These are phyloP conservation scores for Bellardia pandia DNA, from an alignment of 2,888 invertebrate species.

Conservation along the genomic window DNA sequence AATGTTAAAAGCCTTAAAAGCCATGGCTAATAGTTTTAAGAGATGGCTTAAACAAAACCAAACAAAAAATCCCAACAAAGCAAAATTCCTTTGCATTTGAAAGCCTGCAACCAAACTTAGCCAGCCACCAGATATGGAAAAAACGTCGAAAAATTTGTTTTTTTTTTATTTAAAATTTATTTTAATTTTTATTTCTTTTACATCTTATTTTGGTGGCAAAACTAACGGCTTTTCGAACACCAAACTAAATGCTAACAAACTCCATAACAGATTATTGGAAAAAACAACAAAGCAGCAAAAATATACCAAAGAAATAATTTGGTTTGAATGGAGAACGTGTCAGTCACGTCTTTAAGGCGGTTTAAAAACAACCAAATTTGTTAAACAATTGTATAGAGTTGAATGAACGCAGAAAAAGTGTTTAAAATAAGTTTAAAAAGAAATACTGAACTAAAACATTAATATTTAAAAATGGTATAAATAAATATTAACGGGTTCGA, in stretches of 20 bases:
- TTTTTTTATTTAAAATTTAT: conserved; percentile 17
- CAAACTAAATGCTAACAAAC: conserved; percentile 20
- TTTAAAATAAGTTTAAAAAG: neutral
- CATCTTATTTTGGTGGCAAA: conserved; percentile 39
- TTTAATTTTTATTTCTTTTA: conserved; percentile 29
- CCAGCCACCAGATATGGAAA: neutral
- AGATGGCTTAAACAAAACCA: no score
- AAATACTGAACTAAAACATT: neutral
- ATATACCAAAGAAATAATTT: neutral
- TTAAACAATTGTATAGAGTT: conserved; percentile 24
- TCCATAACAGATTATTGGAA: neutral
- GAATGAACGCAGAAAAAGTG: conserved; percentile 24
- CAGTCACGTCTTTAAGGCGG: neutral
- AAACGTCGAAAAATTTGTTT: conserved; percentile 14
- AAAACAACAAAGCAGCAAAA: conserved; percentile 16
- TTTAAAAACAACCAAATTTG: neutral
- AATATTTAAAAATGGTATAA: neutral
- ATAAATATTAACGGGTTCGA: neutral
- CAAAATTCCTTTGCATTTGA: conserved; percentile 23
- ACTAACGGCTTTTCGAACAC: neutral
- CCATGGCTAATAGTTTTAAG: neutral
- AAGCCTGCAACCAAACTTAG: neutral
- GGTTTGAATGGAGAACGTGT: conserved; percentile 31
- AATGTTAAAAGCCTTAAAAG: conserved; percentile 3
- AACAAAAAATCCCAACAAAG: no score